A percentile compares a stretch with the other conserved stretches of the same genome.
phyloP scores from a whole-genome alignment of 2,888 invertebrate species.

The Apodemia duryi region DNA sequence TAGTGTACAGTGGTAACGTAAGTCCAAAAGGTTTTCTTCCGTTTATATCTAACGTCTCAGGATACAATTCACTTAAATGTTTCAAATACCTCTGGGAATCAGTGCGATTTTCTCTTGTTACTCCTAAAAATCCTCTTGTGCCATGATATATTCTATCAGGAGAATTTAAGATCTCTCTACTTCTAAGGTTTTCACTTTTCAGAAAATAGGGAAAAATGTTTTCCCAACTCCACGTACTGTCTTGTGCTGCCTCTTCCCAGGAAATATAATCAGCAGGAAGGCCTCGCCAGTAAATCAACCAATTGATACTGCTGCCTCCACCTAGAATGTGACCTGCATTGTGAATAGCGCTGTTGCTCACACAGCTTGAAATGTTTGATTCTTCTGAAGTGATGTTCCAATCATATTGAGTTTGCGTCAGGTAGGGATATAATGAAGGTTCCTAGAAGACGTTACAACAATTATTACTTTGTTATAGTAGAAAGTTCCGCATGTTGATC shows the following conservation, averaged over 20 bases:
- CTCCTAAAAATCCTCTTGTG: conserved; percentile 34
- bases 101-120: conserved; percentile 29
- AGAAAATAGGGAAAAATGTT: conserved; percentile 39
- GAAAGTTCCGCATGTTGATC: too few species aligned
- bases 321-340: conserved; percentile 48
- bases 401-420: conserved; percentile 35
- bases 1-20: conserved; percentile 55
- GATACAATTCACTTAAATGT: conserved; percentile 51
- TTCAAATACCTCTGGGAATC: conserved; percentile 36
- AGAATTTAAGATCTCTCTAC: conserved; percentile 31
- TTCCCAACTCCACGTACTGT: conserved; percentile 41
- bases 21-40: conserved; percentile 58
- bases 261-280: conserved; percentile 36
- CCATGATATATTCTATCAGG: conserved; percentile 34
- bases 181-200: conserved; percentile 40
- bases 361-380: conserved; percentile 31
- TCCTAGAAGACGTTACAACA: conserved; percentile 33
- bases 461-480: too few species aligned
- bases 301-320: conserved; percentile 41
- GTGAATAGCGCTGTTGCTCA: conserved; percentile 24
- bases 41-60: conserved; percentile 46
- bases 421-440: conserved; percentile 33
- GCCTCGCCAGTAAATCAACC: conserved; percentile 38
- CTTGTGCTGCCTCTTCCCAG: conserved; percentile 37
- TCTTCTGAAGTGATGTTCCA: conserved; percentile 40